phyloP scores from a whole-genome alignment of 1,140 invertebrate genomes.

The Listronotus oregonensis region DNA sequence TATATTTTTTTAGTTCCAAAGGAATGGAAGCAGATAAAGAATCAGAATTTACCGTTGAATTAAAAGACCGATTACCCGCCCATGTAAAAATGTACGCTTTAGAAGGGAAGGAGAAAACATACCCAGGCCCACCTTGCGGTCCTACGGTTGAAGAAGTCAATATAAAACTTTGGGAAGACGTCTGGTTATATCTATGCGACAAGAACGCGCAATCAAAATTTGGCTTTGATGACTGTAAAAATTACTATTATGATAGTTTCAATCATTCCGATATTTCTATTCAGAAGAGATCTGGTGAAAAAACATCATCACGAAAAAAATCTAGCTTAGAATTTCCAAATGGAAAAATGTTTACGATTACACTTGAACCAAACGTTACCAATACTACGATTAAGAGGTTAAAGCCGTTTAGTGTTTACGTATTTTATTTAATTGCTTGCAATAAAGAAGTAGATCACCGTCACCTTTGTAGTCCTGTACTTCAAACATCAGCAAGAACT shows the following conservation, averaged over 20 bases:
- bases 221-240: slow-evolving; percentile 34
- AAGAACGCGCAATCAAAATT: slow-evolving; percentile 25
- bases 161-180: slow-evolving; percentile 15
- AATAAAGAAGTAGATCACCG: slow-evolving; percentile 49
- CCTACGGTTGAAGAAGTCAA: slow-evolving; percentile 17
- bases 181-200: slow-evolving; percentile 29
- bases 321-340: slow-evolving; percentile 1
- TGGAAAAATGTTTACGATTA: not conserved
- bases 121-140: not conserved
- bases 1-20: not conserved
- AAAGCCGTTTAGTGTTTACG: slow-evolving; percentile 59
- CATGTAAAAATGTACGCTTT: not conserved
- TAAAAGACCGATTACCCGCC: not conserved
- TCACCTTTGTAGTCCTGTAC: slow-evolving; percentile 47
- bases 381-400: slow-evolving; percentile 53
- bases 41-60: not conserved
- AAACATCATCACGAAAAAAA: slow-evolving; percentile 5
- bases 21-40: slow-evolving; percentile 14
- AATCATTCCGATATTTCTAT: not conserved
- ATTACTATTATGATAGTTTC: slow-evolving; percentile 28
- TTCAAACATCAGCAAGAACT: slow-evolving; percentile 52
- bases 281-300: not conserved
- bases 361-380: slow-evolving; percentile 31
- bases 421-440: slow-evolving; percentile 61
- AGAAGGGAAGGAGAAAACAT: slow-evolving; percentile 1